Percentiles rank a stretch among this genome's conserved stretches.
Conservation (phyloP, 2,888 invertebrate genomes). For the Tiphia femorata region DNA sequence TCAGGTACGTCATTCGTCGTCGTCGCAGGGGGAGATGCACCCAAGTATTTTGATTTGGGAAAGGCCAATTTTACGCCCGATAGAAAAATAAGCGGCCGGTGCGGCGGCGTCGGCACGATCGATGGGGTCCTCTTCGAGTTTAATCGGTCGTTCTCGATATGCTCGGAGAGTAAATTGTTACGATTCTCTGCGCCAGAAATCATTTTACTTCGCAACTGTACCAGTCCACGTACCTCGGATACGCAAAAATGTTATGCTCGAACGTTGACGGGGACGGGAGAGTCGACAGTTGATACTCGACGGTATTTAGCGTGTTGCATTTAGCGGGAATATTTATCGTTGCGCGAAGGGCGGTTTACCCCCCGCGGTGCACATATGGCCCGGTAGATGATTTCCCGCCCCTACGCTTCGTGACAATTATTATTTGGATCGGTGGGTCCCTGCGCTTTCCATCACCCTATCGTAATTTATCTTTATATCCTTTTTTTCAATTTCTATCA, state of each 20-base stretch:
- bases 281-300: constrained; percentile 37
- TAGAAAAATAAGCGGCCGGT: constrained; percentile 42
- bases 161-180: no score
- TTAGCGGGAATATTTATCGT: constrained; percentile 50
- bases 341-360: constrained; percentile 49
- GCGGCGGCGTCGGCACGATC: constrained; percentile 7
- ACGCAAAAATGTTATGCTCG: background rate
- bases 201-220: no score
- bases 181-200: no score
- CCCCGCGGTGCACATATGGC: constrained; percentile 63
- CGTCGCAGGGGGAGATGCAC: constrained; percentile 6
- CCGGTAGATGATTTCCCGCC: constrained; percentile 49
- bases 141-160: no score
- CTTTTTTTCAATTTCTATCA: constrained; percentile 30
- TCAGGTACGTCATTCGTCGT: constrained; percentile 34
- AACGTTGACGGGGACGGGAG: background rate
- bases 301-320: constrained; percentile 49
- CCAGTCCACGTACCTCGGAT: no score
- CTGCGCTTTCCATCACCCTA: constrained; percentile 22
- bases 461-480: constrained; percentile 51
- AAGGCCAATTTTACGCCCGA: constrained; percentile 44
- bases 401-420: constrained; percentile 50
- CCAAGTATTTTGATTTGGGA: constrained; percentile 43
- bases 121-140: no score
- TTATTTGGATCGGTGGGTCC: constrained; percentile 47